Evolutionary conservation across 1,140 invertebrate genomes (phyloP).

Genomic region (Drosophila mayri): DNA sequence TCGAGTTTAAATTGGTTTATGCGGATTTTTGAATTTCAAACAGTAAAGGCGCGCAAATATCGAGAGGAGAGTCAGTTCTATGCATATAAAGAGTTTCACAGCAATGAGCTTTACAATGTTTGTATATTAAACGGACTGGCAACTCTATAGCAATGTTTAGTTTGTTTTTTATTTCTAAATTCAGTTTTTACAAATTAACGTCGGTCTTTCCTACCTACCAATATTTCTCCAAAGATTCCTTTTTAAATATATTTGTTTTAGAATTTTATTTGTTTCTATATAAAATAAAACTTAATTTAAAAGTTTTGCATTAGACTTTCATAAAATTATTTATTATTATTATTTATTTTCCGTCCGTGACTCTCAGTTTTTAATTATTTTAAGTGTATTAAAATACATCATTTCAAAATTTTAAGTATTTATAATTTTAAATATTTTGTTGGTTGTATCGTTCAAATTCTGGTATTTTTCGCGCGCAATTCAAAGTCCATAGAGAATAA

Average conservation of each 20-base stretch:
- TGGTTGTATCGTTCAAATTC: background rate
- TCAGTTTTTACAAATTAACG: background rate
- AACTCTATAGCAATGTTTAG: background rate
- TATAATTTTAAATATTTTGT: background rate
- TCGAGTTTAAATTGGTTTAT: constrained; percentile 8
- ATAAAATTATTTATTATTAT: no score
- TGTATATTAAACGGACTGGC: background rate
- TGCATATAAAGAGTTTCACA: background rate
- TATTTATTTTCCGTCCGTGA: no score
- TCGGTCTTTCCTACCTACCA: no score
- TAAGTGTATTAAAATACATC: background rate
- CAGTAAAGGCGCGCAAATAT: constrained; percentile 9
- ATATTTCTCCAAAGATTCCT: no score
- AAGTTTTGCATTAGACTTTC: no score
- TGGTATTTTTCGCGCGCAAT: background rate
- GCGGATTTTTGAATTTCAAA: constrained; percentile 20
- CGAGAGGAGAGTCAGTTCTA: constrained; percentile 1
- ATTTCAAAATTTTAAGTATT: background rate
- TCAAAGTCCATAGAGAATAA: constrained; percentile 31
- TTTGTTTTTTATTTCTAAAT: background rate
- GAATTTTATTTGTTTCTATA: no score
- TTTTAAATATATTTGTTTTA: no score
- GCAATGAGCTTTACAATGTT: constrained; percentile 12
- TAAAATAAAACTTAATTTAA: no score
- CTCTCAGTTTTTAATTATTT: no score